Percentiles rank a stretch among this genome's conserved stretches.
phyloP scores from a whole-genome alignment of 2,888 invertebrate genomes.

The Arctia plantaginis region DNA sequence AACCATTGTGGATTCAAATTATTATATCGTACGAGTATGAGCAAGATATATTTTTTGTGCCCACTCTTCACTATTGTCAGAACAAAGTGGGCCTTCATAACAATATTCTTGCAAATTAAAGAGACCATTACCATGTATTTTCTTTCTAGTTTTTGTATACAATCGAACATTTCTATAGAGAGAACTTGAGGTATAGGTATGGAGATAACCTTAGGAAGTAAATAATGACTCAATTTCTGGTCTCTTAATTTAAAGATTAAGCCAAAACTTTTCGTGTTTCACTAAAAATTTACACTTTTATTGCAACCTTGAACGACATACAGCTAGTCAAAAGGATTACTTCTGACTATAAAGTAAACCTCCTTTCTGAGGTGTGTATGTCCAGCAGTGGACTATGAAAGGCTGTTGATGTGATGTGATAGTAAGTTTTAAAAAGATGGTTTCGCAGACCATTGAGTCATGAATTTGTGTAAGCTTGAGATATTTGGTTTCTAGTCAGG shows the following conservation, averaged over 20 bases:
- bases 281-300: not conserved
- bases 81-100: constrained; percentile 1
- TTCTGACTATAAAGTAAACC: no score
- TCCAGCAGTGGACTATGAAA: no score
- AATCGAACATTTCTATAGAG: not conserved
- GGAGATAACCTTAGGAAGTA: not conserved
- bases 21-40: not conserved
- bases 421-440: no score
- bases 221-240: not conserved
- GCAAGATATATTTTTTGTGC: not conserved
- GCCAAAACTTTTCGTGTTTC: not conserved
- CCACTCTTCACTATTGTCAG: not conserved
- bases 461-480: no score
- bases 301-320: not conserved
- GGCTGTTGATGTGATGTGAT: no score
- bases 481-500: no score
- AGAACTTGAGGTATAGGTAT: not conserved
- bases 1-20: not conserved
- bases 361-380: no score
- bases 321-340: not conserved
- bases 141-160: not conserved
- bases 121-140: constrained; percentile 1
- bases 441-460: no score
- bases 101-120: not conserved
- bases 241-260: not conserved